These are phyloP conservation scores for Rhodophaea formosa DNA, from an alignment of 2,888 invertebrate species.

Conservation along the genomic window DNA sequence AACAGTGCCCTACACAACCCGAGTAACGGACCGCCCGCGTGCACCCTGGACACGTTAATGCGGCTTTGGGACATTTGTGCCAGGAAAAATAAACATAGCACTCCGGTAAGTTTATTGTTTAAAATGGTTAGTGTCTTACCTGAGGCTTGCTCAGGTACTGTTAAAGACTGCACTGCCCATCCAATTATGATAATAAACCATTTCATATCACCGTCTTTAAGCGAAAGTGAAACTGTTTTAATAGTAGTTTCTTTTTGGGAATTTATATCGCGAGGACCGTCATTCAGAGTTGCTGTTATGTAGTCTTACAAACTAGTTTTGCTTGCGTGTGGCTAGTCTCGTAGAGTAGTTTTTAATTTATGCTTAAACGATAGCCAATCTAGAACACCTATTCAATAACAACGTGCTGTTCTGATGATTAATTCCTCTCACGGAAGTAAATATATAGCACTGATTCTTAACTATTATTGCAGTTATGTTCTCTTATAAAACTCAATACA, in stretches of 20 bases:
- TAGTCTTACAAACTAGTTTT: conserved; percentile 19
- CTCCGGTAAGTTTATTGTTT: conserved; percentile 68
- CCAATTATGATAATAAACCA: conserved; percentile 7
- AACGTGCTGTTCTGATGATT: neutral
- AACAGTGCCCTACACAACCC: conserved; percentile 49
- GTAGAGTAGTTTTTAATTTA: conserved; percentile 14
- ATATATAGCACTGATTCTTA: neutral
- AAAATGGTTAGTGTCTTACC: conserved; percentile 19
- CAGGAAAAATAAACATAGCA: conserved; percentile 71
- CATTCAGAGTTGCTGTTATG: conserved; percentile 12
- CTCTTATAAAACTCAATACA: neutral
- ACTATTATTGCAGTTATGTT: neutral
- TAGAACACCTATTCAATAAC: conserved; percentile 13
- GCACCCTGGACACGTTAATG: conserved; percentile 59
- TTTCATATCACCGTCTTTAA: conserved; percentile 24
- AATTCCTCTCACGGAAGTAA: neutral
- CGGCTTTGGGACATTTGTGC: conserved; percentile 55
- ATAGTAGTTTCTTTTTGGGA: conserved; percentile 21
- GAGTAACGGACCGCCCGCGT: conserved; percentile 52
- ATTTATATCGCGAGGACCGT: conserved; percentile 16
- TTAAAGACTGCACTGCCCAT: neutral
- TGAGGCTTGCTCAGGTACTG: neutral
- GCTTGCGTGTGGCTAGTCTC: conserved; percentile 16
- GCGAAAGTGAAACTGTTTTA: conserved; percentile 53
- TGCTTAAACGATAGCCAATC: conserved; percentile 10